Percentiles rank a stretch among this genome's conserved stretches.
These are phyloP conservation scores for Alligator sinensis DNA, from an alignment of 2,113 vertebrate genomes.

Conservation along the genomic window DNA sequence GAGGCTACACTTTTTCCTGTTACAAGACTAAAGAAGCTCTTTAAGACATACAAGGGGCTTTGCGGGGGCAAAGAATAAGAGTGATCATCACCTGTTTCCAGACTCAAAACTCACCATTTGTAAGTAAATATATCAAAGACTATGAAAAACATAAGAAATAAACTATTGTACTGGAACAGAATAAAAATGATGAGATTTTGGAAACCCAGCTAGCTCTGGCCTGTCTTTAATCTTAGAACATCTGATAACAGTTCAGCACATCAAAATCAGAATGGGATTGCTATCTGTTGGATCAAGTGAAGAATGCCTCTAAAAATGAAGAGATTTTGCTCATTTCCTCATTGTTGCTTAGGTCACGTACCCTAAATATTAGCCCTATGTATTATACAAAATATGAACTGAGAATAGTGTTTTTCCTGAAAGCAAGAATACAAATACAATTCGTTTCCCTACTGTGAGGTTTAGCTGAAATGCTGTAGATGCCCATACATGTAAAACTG, in stretches of 20 bases:
- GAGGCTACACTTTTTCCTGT: neutral
- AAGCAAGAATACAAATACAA: conserved; percentile 7
- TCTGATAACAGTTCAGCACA: neutral
- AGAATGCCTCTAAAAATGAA: accelerated
- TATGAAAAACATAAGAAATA: neutral
- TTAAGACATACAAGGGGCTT: neutral
- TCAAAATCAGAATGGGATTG: neutral
- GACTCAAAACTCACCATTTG: neutral
- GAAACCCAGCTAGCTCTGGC: neutral
- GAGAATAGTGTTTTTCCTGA: neutral
- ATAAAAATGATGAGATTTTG: neutral
- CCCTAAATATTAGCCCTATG: neutral
- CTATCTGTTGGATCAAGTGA: neutral
- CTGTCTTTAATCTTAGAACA: neutral
- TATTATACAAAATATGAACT: neutral
- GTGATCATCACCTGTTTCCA: neutral
- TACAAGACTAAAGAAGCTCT: neutral
- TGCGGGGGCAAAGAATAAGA: neutral
- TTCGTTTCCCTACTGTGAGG: neutral
- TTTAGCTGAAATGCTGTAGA: neutral
- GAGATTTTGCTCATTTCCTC: neutral
- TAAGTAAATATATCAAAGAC: neutral
- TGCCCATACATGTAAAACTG: neutral
- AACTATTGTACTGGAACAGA: neutral
- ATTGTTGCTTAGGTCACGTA: neutral